phyloP scores from a whole-genome alignment of 2,888 invertebrate species.

The Platycheirus albimanus region DNA sequence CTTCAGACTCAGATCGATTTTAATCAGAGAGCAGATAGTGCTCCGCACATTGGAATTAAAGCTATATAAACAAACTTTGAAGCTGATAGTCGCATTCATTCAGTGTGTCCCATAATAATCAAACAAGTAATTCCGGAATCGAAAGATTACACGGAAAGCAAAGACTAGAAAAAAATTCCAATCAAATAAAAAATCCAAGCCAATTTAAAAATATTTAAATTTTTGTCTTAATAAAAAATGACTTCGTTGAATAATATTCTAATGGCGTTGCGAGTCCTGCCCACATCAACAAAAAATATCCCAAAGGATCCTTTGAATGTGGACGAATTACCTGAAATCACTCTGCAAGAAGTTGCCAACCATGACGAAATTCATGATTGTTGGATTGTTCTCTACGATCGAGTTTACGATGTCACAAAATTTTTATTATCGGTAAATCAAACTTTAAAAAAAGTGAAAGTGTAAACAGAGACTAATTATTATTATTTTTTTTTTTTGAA shows the following conservation, averaged over 20 bases:
- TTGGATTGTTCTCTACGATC: conserved; percentile 94
- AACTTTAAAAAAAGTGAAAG: conserved; percentile 52
- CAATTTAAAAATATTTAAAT: neutral
- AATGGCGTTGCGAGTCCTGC: conserved; percentile 38
- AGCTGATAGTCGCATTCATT: conserved; percentile 56
- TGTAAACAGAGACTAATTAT: conserved; percentile 24
- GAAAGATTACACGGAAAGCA: conserved; percentile 1
- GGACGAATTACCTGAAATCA: conserved; percentile 82
- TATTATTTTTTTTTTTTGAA: conserved; percentile 67
- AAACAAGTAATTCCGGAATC: conserved; percentile 41
- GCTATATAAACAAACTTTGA: conserved; percentile 67
- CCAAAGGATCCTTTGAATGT: conserved; percentile 35
- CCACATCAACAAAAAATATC: neutral
- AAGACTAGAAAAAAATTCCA: neutral
- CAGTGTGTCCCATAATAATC: conserved; percentile 32
- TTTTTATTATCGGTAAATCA: conserved; percentile 87
- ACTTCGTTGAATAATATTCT: conserved; percentile 48
- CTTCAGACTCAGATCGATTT: neutral
- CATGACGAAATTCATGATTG: conserved; percentile 90
- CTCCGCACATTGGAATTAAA: conserved; percentile 14
- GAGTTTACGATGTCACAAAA: conserved; percentile 91
- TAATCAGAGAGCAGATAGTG: conserved; percentile 7
- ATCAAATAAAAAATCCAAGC: neutral
- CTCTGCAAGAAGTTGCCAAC: conserved; percentile 89
- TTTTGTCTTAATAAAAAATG: conserved; percentile 26